These are phyloP conservation scores for Quadroppia sp. DNA, from an alignment of 2,888 invertebrate species.

Conservation along the genomic window DNA sequence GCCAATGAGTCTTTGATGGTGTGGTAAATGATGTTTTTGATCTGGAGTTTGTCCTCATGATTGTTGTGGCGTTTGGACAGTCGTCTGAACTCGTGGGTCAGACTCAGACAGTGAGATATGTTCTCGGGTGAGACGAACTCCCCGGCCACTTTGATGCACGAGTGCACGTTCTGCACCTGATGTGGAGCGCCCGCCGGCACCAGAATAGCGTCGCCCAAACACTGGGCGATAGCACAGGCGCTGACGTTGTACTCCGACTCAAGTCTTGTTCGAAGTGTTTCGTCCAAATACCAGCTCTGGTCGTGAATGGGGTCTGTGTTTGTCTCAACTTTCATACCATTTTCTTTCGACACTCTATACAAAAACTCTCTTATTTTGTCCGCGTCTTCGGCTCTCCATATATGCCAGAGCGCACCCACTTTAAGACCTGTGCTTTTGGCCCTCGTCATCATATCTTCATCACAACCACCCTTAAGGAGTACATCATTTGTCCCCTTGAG, in stretches of 20 bases:
- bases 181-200: slow-evolving; percentile 99
- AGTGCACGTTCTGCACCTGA: slow-evolving; percentile 92
- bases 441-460: slow-evolving; percentile 73
- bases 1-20: slow-evolving; percentile 76
- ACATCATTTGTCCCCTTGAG: slow-evolving; percentile 71
- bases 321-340: slow-evolving; percentile 74
- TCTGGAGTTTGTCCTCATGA: slow-evolving; percentile 96
- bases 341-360: slow-evolving; percentile 74
- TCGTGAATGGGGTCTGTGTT: slow-evolving; percentile 96
- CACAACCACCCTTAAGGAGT: slow-evolving; percentile 88
- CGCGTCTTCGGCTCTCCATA: slow-evolving; percentile 88
- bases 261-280: slow-evolving; percentile 74
- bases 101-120: slow-evolving; percentile 88
- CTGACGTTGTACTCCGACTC: slow-evolving; percentile 88
- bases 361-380: slow-evolving; percentile 91
- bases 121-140: slow-evolving; percentile 99
- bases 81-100: slow-evolving; percentile 92
- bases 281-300: slow-evolving; percentile 91
- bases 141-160: slow-evolving; percentile 96
- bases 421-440: slow-evolving; percentile 72
- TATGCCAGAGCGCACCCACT: slow-evolving; percentile 97
- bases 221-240: slow-evolving; percentile 92
- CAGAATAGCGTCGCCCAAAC: slow-evolving; percentile 93
- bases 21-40: slow-evolving; percentile 97
- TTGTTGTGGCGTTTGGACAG: slow-evolving; percentile 90